These are phyloP conservation scores for Varanus komodoensis DNA, from an alignment of 2,113 vertebrate species.

Conservation along the genomic window DNA sequence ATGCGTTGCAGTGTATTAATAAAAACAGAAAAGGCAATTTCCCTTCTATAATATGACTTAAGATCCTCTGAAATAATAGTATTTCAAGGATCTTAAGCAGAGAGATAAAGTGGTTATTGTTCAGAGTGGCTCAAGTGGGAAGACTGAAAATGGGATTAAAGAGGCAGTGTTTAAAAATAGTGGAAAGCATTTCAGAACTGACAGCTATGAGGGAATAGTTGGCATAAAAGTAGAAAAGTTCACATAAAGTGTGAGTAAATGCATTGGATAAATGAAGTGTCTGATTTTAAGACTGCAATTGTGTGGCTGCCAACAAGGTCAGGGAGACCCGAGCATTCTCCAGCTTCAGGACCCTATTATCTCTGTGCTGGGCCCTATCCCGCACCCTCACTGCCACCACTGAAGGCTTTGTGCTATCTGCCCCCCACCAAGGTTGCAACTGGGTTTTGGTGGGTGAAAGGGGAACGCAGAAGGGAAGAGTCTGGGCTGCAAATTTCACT, in stretches of 20 bases:
- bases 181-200: constrained; percentile 57
- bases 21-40: constrained; percentile 57
- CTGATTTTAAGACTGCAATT: no score
- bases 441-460: no score
- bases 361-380: no score
- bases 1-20: constrained; percentile 43
- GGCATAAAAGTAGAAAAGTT: constrained; percentile 49
- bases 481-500: no score
- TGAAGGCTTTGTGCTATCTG: no score
- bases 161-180: constrained; percentile 42
- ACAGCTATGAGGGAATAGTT: constrained; percentile 51
- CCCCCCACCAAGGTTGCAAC: no score
- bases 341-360: no score
- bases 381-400: no score
- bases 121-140: constrained; percentile 42
- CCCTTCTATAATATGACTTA: constrained; percentile 34
- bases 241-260: neutral
- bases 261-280: constrained; percentile 5
- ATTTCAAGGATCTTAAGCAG: constrained; percentile 42
- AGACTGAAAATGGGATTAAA: constrained; percentile 39
- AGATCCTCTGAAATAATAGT: constrained; percentile 44
- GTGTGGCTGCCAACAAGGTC: no score
- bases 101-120: constrained; percentile 61
- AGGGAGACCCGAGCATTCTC: no score
- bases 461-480: no score